phyloP scores from a whole-genome alignment of 2,797 vertebrate genomes.

The Potorous gilbertii region DNA sequence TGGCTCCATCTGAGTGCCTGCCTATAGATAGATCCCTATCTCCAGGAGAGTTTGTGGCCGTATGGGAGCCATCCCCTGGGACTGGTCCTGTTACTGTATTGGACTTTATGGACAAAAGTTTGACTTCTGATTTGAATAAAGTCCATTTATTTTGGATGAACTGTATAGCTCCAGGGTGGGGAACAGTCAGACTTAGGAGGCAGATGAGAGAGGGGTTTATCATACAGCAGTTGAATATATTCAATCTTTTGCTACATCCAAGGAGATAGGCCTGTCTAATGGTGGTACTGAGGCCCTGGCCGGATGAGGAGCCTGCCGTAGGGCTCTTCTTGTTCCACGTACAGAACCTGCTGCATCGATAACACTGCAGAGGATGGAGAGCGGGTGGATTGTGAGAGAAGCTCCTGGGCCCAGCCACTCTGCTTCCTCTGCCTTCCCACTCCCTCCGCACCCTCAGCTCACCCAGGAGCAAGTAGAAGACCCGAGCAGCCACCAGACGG shows the following conservation, averaged over 20 bases:
- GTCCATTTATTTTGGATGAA: constrained; percentile 62
- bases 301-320: constrained; percentile 84
- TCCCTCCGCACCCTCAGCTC: constrained; percentile 47
- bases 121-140: constrained; percentile 71
- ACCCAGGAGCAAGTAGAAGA: constrained; percentile 87
- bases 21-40: constrained; percentile 74
- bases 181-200: neutral
- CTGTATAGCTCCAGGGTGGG: constrained; percentile 11
- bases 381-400: neutral
- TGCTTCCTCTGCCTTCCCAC: neutral
- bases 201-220: neutral
- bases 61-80: neutral
- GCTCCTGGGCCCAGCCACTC: neutral
- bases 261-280: neutral
- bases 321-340: constrained; percentile 82
- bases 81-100: neutral
- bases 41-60: constrained; percentile 35
- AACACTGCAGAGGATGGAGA: constrained; percentile 70
- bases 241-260: neutral
- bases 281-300: constrained; percentile 61
- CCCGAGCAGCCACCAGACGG: constrained; percentile 82
- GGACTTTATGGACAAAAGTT: constrained; percentile 15
- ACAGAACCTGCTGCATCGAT: constrained; percentile 72
- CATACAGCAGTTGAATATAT: constrained; percentile 10
- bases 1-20: constrained; percentile 39